phyloP scores from a whole-genome alignment of 2,797 vertebrate genomes.

The Chloroceryle amazona region DNA sequence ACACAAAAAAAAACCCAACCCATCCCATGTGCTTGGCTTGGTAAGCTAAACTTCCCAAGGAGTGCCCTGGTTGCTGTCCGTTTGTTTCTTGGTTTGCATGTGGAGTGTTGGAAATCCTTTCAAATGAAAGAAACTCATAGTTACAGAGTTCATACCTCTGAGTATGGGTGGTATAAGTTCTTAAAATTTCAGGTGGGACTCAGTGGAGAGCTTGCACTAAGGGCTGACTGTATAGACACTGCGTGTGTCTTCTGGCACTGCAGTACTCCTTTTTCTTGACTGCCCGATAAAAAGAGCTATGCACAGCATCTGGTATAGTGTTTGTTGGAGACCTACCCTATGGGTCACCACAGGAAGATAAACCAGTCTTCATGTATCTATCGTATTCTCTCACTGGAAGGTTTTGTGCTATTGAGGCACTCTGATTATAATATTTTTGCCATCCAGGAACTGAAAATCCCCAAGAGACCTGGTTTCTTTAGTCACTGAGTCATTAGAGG shows the following conservation, averaged over 20 bases:
- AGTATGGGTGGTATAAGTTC: neutral
- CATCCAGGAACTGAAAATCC: neutral
- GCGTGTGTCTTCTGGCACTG: accelerated
- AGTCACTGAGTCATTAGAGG: neutral
- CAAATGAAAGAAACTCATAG: neutral
- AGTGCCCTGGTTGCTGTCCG: neutral
- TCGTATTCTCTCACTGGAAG: neutral
- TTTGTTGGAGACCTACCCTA: neutral
- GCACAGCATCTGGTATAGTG: neutral
- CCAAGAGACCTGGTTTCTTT: neutral
- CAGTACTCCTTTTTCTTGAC: neutral
- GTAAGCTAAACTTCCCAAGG: neutral
- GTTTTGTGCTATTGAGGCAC: neutral
- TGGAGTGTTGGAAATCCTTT: neutral
- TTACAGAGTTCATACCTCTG: neutral
- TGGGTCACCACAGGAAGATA: neutral
- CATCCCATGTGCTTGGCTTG: neutral
- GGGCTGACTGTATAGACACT: neutral
- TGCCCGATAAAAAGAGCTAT: neutral
- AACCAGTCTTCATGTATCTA: neutral
- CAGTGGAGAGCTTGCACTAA: neutral
- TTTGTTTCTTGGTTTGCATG: neutral
- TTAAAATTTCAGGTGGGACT: neutral
- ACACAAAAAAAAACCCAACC: neutral
- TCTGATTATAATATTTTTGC: neutral